These are phyloP conservation scores for Genyomyrus donnyi DNA, from an alignment of 2,113 vertebrate genomes.

Conservation along the genomic window DNA sequence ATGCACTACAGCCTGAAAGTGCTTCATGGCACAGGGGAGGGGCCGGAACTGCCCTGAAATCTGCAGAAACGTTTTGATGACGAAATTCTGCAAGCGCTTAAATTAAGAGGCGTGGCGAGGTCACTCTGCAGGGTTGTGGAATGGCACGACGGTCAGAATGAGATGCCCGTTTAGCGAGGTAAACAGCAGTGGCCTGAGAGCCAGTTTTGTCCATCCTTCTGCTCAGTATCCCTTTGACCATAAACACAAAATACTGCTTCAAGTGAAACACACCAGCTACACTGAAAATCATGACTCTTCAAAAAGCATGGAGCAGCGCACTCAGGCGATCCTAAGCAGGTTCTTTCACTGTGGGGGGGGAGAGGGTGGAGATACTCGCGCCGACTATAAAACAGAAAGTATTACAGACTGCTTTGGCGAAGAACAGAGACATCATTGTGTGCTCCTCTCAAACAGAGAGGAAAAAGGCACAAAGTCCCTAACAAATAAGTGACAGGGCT, in stretches of 20 bases:
- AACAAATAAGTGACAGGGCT: neutral
- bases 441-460: neutral
- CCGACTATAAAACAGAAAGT: neutral
- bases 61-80: neutral
- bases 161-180: neutral
- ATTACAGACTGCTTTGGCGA: neutral
- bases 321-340: neutral
- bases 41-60: neutral
- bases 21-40: neutral
- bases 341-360: neutral
- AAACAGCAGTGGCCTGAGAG: neutral
- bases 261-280: neutral
- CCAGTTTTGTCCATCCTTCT: neutral
- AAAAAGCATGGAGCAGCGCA: neutral
- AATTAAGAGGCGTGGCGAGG: neutral
- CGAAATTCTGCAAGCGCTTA: neutral
- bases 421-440: slow-evolving; percentile 13
- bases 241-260: neutral
- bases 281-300: neutral
- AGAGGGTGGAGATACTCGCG: neutral
- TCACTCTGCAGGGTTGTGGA: neutral
- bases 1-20: neutral
- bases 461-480: neutral
- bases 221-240: neutral
- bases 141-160: neutral